Evolutionary conservation across 2,797 vertebrate genomes (phyloP).

Genomic region (Acipenser transmontanus): DNA sequence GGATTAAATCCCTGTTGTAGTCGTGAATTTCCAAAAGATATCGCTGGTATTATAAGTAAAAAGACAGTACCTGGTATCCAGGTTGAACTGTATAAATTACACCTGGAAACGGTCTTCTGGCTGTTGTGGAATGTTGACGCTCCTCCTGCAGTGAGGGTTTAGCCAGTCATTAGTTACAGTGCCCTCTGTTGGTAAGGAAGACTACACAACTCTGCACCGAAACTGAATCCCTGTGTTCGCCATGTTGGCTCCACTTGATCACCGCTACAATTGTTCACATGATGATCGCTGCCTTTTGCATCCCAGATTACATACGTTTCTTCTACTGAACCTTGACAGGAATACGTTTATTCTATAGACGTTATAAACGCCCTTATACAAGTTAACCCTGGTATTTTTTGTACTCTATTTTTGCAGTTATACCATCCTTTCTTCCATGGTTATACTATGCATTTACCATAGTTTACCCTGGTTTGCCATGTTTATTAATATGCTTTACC

Average conservation of each 20-base stretch:
- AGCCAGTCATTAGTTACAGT: background rate
- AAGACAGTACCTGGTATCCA: too few relatives aligned
- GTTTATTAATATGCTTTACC: conserved; percentile 27
- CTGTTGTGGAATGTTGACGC: background rate
- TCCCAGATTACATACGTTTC: background rate
- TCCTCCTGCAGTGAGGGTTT: background rate
- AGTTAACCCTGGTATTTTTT: too few relatives aligned
- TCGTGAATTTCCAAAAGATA: background rate
- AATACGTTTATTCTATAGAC: background rate
- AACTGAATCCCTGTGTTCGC: conserved; percentile 1
- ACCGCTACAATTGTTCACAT: background rate
- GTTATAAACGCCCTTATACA: background rate
- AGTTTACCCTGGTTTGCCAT: conserved; percentile 26
- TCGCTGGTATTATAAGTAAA: background rate
- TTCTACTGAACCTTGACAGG: background rate
- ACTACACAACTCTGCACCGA: conserved; percentile 2
- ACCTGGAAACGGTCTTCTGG: background rate
- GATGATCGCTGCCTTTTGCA: background rate
- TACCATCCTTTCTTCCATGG: background rate
- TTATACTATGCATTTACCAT: conserved; percentile 36
- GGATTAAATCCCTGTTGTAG: background rate
- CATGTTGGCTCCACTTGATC: too few relatives aligned
- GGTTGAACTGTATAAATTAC: background rate
- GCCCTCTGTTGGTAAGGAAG: conserved; percentile 10
- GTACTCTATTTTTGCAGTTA: background rate